Conservation (phyloP, 2,113 vertebrate genomes). For the Tychaedon coryphoeus region DNA sequence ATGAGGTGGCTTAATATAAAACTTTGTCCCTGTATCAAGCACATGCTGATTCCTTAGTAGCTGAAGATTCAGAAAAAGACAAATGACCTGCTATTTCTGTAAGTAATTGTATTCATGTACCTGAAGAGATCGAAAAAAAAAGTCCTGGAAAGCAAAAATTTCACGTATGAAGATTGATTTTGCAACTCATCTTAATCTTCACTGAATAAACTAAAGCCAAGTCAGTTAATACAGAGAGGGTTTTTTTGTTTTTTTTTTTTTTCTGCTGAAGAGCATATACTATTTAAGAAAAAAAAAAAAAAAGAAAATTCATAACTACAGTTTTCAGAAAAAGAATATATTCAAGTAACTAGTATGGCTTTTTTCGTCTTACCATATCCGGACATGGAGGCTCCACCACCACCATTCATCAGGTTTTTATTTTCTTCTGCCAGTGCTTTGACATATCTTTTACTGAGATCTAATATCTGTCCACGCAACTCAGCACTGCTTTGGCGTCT, state of each 20-base stretch:
- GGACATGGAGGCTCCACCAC: slow-evolving; percentile 87
- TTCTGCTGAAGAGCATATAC: not conserved
- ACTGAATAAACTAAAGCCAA: not conserved
- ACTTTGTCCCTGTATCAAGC: not conserved
- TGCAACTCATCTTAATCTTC: not conserved
- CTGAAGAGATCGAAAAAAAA: not conserved
- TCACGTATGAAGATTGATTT: not conserved
- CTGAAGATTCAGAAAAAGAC: not conserved
- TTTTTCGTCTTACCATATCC: slow-evolving; percentile 87
- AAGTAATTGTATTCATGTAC: not conserved
- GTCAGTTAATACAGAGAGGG: not conserved
- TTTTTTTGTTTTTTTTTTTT: not conserved
- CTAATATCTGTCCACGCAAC: slow-evolving; percentile 91
- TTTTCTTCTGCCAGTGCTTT: slow-evolving; percentile 94
- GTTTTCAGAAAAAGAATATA: not conserved
- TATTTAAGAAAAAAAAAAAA: not conserved
- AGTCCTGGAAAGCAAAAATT: not conserved
- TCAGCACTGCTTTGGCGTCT: slow-evolving; percentile 90
- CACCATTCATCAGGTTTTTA: slow-evolving; percentile 81
- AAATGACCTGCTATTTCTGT: not conserved
- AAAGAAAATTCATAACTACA: not conserved
- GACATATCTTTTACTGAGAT: slow-evolving; percentile 93
- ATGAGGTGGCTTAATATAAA: not conserved
- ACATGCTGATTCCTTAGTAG: not conserved
- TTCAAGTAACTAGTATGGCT: not conserved